A percentile compares a stretch with the other conserved stretches of the same genome.
phyloP scores from a whole-genome alignment of 2,888 invertebrate species.

The Chydorus sphaericus region DNA sequence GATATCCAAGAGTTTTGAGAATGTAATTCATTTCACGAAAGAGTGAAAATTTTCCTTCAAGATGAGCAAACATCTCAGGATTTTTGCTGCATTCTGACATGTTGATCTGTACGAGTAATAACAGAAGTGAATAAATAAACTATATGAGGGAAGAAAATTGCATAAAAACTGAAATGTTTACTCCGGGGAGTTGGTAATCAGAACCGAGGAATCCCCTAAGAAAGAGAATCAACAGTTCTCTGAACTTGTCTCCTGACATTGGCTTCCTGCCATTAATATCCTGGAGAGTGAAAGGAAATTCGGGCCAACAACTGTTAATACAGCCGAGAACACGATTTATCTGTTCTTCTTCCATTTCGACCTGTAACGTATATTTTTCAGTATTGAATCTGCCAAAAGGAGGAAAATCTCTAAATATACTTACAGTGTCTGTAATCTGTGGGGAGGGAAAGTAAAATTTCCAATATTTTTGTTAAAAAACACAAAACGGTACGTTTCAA shows the following conservation, averaged over 20 bases:
- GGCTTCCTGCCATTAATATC: neutral
- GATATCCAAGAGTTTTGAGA: neutral
- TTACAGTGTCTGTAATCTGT: too few relatives aligned
- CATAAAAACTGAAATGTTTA: too few relatives aligned
- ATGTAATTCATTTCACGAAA: neutral
- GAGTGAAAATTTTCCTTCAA: neutral
- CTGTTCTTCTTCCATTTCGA: neutral
- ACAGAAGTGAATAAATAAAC: neutral
- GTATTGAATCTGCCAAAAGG: too few relatives aligned
- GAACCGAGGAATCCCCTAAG: neutral
- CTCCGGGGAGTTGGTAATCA: neutral
- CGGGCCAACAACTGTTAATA: neutral
- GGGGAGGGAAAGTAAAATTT: too few relatives aligned
- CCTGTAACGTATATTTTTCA: too few relatives aligned
- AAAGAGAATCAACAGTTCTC: neutral
- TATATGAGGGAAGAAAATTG: too few relatives aligned
- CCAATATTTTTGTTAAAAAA: too few relatives aligned
- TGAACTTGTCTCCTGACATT: neutral
- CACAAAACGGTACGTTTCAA: too few relatives aligned
- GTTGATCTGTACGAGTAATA: neutral
- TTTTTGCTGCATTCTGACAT: neutral
- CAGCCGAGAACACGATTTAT: neutral
- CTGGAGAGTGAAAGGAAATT: neutral
- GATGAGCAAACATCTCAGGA: neutral
- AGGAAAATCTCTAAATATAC: too few relatives aligned